Base-by-base conservation (phyloP, 2,888 invertebrate species). In the Stomorhina lunata region DNA sequence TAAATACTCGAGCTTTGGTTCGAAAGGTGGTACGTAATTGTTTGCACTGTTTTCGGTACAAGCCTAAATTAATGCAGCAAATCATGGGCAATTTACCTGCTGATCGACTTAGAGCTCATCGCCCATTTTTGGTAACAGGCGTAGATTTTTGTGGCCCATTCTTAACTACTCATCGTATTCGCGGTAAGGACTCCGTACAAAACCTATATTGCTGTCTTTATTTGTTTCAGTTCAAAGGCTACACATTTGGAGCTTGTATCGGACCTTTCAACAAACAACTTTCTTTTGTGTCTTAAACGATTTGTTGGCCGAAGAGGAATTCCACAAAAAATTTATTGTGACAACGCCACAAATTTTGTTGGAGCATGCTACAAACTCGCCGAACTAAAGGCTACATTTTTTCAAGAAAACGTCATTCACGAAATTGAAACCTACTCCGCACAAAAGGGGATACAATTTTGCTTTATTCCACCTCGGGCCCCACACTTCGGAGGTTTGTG, bases 41-140 rank as follows among this genome's bases (percentile, higher is more conserved):
- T 73, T 40, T 71, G 0, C 66, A 37, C n/a, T n/a, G n/a, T n/a
- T n/a, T n/a, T n/a, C n/a, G 61, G 9, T 69, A 71, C 9, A 71
- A 61, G n/a, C 83, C 81, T 9, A 57, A 37, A 45, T 45, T 81
- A 4, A 6, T 78, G 20, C 29, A 53, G 10, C 76, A 84, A 66
- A 83, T 80, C 2, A 83, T 81, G 80, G 83, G 78, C 7, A 57
- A 76, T 63, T 55, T 84, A 7, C 75, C 80, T 17, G 57, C 65
- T 25, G 63, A 79, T 34, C 59, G 77, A 27, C 25, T 15, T 7
- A 15, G 32, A 76, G 3, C 63, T n/a, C 22, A n/a, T 53, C 27
- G n/a, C n/a, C n/a, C n/a, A n/a, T n/a, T n/a, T n/a, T n/a, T n/a
- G n/a, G n/a, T n/a, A n/a, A n/a, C n/a, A n/a, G n/a, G n/a, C n/a